Conservation (phyloP, 2,797 vertebrate genomes). For the Oreochromis grahami region DNA sequence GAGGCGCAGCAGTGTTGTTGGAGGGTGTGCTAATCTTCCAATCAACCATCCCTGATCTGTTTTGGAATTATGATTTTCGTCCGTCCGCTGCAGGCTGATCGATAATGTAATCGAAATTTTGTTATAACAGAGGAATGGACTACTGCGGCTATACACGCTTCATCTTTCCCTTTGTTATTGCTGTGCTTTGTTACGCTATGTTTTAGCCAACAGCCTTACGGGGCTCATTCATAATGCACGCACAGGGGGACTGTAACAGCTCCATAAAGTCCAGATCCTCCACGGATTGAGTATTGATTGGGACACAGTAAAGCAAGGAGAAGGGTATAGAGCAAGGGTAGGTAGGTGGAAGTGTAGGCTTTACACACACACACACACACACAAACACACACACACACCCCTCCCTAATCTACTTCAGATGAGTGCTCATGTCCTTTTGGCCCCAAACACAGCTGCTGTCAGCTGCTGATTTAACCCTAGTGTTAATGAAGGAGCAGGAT, state of each 20-base stretch:
- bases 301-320: slow-evolving; percentile 19
- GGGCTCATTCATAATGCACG: slow-evolving; percentile 67
- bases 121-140: slow-evolving; percentile 56
- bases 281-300: slow-evolving; percentile 65
- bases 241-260: slow-evolving; percentile 57
- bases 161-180: slow-evolving; percentile 49
- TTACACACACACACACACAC: not conserved
- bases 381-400: not conserved
- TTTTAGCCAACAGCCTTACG: slow-evolving; percentile 43
- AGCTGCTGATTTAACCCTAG: slow-evolving; percentile 57
- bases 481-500: slow-evolving; percentile 61
- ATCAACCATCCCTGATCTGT: slow-evolving; percentile 25
- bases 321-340: slow-evolving; percentile 28
- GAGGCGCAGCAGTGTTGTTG: slow-evolving; percentile 8
- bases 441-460: slow-evolving; percentile 52
- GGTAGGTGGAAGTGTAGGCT: slow-evolving; percentile 3
- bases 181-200: slow-evolving; percentile 47
- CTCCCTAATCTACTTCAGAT: slow-evolving; percentile 66
- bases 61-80: slow-evolving; percentile 58
- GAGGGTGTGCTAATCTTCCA: slow-evolving; percentile 27
- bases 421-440: slow-evolving; percentile 55
- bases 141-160: slow-evolving; percentile 3
- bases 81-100: slow-evolving; percentile 55
- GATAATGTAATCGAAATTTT: slow-evolving; percentile 67
- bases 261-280: slow-evolving; percentile 64